Conservation (phyloP, 2,113 vertebrate species). For the Varanus komodoensis region DNA sequence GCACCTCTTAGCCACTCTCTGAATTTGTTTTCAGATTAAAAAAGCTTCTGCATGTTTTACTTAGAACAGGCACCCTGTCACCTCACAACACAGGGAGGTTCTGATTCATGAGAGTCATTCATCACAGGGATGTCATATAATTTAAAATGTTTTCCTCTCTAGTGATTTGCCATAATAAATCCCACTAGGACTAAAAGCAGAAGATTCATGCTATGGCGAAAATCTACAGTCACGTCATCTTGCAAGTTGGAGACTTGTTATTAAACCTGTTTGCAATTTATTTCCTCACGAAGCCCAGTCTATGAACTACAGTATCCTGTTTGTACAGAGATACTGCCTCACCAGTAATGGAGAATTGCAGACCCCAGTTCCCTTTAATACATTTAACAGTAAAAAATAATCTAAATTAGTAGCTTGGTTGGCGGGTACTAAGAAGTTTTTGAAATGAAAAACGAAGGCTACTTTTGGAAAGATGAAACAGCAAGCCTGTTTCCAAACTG, state of each 20-base stretch:
- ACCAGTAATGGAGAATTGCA: not conserved
- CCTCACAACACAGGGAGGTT: not conserved
- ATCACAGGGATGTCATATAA: conserved; percentile 49
- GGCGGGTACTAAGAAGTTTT: not conserved
- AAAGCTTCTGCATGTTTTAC: conserved; percentile 40
- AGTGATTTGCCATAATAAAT: conserved; percentile 56
- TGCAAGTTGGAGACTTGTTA: conserved; percentile 54
- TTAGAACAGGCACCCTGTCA: not conserved
- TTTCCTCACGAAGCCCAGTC: conserved; percentile 52
- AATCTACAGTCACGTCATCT: conserved; percentile 30
- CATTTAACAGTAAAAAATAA: conserved; percentile 41
- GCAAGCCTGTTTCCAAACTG: conserved; percentile 51
- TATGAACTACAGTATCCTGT: conserved; percentile 34
- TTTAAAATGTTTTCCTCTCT: conserved; percentile 55
- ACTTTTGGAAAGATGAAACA: conserved; percentile 54
- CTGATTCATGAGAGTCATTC: conserved; percentile 42
- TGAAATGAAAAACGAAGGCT: not conserved
- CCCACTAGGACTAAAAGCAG: conserved; percentile 33
- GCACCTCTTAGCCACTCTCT: not conserved
- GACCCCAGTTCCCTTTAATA: conserved; percentile 29
- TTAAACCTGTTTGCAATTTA: conserved; percentile 58
- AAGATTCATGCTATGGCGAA: conserved; percentile 42
- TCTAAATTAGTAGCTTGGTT: conserved; percentile 53
- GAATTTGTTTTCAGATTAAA: conserved; percentile 53
- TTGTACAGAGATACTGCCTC: conserved; percentile 9